phyloP scores from a whole-genome alignment of 2,888 invertebrate species.

The Asteroscopus sphinx region DNA sequence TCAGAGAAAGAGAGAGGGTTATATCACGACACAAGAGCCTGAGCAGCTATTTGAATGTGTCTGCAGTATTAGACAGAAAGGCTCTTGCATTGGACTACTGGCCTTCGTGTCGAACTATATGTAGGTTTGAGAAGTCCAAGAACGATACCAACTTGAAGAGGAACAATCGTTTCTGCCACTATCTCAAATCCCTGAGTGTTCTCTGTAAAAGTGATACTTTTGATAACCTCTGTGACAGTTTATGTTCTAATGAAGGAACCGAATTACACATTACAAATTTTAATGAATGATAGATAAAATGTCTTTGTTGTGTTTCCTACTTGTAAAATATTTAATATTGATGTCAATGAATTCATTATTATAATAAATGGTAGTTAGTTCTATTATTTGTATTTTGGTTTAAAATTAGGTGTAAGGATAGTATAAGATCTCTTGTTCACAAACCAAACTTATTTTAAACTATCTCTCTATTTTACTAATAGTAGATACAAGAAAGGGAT shows the following conservation, averaged over 20 bases:
- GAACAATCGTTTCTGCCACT: slow-evolving; percentile 94
- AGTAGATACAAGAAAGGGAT: too few species aligned
- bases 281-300: slow-evolving; percentile 48
- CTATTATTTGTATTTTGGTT: slow-evolving; percentile 29
- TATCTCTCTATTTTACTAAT: too few species aligned
- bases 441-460: too few species aligned
- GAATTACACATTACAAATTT: slow-evolving; percentile 44
- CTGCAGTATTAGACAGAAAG: slow-evolving; percentile 86
- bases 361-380: slow-evolving; percentile 27
- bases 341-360: slow-evolving; percentile 27
- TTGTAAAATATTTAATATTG: slow-evolving; percentile 36
- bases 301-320: slow-evolving; percentile 29
- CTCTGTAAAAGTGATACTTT: slow-evolving; percentile 86
- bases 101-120: slow-evolving; percentile 92
- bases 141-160: slow-evolving; percentile 90
- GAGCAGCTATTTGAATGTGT: slow-evolving; percentile 84
- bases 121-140: slow-evolving; percentile 91
- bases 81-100: slow-evolving; percentile 92
- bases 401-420: slow-evolving; percentile 13
- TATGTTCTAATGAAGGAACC: slow-evolving; percentile 62
- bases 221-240: slow-evolving; percentile 83
- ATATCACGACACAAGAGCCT: slow-evolving; percentile 79
- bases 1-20: slow-evolving; percentile 84
- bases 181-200: slow-evolving; percentile 91
- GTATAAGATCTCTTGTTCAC: too few species aligned